A percentile compares a stretch with the other conserved stretches of the same genome.
phyloP scores from a whole-genome alignment of 2,888 invertebrate genomes.

The Diogma glabrata region DNA sequence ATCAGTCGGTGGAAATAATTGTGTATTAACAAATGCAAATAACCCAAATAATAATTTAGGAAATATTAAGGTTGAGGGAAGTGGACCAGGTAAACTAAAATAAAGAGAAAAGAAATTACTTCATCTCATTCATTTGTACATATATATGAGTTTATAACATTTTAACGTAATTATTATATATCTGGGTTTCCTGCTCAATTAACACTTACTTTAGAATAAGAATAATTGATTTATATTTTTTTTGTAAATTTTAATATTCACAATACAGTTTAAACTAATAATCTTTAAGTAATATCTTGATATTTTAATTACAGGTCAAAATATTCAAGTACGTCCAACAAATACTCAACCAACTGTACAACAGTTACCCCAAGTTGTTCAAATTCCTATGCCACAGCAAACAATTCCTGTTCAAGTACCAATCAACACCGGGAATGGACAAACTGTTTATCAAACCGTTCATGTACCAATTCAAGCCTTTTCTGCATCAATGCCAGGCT shows the following conservation, averaged over 20 bases:
- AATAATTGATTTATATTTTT: too few relatives aligned
- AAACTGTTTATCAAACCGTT: conserved; percentile 90
- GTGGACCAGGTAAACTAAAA: conserved; percentile 12
- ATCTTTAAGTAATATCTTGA: too few relatives aligned
- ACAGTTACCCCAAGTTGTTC: conserved; percentile 30
- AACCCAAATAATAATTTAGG: conserved; percentile 16
- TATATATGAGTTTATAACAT: conserved; percentile 2
- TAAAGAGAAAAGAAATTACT: not conserved
- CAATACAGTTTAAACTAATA: too few relatives aligned
- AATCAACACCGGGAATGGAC: conserved; percentile 73
- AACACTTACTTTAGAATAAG: not conserved
- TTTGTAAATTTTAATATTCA: too few relatives aligned
- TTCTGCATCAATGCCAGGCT: conserved; percentile 46
- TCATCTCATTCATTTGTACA: conserved; percentile 7
- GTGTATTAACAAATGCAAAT: conserved; percentile 24
- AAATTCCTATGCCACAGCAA: conserved; percentile 38
- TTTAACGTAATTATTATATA: not conserved
- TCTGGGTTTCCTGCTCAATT: conserved; percentile 3
- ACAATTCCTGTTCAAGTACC: conserved; percentile 88
- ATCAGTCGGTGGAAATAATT: conserved; percentile 33
- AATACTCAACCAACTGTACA: conserved; percentile 17
- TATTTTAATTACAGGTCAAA: conserved; percentile 47
- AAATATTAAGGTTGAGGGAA: conserved; percentile 18
- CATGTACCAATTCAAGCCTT: conserved; percentile 84
- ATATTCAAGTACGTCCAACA: conserved; percentile 53